Percentiles rank a stretch among this genome's conserved stretches.
Evolutionary conservation across 2,113 vertebrate genomes (phyloP).

Genomic region (Engraulis encrasicolus): DNA sequence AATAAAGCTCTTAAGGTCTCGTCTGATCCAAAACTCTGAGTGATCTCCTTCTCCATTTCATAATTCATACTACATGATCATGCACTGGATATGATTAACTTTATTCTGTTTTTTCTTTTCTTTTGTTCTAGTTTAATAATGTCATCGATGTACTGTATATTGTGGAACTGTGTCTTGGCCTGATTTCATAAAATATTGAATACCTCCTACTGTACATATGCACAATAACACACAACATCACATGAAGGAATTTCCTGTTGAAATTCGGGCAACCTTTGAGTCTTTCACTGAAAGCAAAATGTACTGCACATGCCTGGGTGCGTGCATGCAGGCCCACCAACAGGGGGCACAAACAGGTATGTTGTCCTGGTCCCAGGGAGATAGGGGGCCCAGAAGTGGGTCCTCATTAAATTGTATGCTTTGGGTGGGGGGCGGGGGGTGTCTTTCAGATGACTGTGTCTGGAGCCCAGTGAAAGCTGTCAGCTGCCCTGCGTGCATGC

Average conservation of each 20-base stretch:
- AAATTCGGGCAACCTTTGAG: neutral
- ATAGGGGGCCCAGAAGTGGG: no score
- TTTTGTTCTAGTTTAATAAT: neutral
- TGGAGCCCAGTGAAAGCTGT: no score
- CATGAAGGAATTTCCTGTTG: neutral
- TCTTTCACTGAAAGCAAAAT: neutral
- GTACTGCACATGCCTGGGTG: no score
- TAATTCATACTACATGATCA: neutral
- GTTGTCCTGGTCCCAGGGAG: no score
- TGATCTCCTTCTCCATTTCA: neutral
- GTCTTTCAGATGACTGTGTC: no score
- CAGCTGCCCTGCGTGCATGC: no score
- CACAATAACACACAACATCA: neutral
- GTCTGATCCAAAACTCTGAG: neutral
- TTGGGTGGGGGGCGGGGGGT: no score
- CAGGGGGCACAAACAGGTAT: no score
- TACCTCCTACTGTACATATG: neutral
- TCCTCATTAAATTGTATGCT: no score
- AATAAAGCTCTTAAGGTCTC: neutral
- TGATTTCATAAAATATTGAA: neutral
- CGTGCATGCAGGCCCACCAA: no score
- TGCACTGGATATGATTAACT: neutral
- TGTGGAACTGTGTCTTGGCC: neutral
- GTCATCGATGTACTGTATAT: no score
- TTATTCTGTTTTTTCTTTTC: neutral